These are phyloP conservation scores for Drosophila ustulata DNA, from an alignment of 2,888 invertebrate species.

Conservation along the genomic window DNA sequence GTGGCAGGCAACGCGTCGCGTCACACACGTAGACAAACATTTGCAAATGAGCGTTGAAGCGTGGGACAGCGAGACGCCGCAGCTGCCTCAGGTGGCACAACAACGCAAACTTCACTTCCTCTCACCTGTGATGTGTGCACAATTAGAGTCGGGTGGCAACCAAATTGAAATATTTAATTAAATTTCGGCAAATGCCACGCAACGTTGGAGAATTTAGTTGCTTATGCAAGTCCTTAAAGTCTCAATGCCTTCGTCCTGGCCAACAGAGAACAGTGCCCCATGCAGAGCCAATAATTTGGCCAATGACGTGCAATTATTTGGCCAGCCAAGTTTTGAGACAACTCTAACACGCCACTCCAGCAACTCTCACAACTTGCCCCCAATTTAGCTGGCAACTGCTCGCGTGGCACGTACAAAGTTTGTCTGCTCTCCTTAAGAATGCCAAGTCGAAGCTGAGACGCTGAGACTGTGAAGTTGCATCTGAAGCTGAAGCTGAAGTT, in stretches of 20 bases:
- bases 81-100: constrained; percentile 49
- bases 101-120: neutral
- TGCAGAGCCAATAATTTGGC: constrained; percentile 69
- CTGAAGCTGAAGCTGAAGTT: constrained; percentile 17
- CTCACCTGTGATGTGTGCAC: constrained; percentile 45
- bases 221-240: neutral
- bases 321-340: constrained; percentile 62
- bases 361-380: neutral
- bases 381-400: constrained; percentile 21
- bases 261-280: constrained; percentile 1
- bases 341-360: constrained; percentile 3
- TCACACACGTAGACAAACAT: constrained; percentile 67
- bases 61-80: constrained; percentile 52
- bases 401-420: constrained; percentile 74
- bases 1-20: constrained; percentile 9
- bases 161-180: constrained; percentile 67
- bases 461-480: constrained; percentile 14
- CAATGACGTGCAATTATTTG: constrained; percentile 78
- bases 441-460: constrained; percentile 28
- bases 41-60: constrained; percentile 71
- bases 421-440: constrained; percentile 63
- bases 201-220: neutral
- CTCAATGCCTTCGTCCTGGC: constrained; percentile 5
- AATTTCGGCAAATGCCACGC: constrained; percentile 28
- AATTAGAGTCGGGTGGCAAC: constrained; percentile 60